Evolutionary conservation across 1,140 invertebrate genomes (phyloP).

Genomic region (Odontomachus brunneus): DNA sequence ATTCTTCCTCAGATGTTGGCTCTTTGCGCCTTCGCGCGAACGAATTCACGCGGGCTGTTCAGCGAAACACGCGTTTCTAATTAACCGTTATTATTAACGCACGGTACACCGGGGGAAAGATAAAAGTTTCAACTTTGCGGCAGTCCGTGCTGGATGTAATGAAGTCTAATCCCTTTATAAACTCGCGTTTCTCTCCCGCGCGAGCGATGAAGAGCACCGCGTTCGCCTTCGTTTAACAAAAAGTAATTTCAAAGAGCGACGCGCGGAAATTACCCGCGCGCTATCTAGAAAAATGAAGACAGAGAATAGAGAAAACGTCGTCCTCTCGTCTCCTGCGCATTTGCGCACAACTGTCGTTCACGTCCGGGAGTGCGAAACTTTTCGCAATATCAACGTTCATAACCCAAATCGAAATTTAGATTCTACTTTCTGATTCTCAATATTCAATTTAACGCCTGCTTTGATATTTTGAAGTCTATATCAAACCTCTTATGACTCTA

Average conservation of each 20-base stretch:
- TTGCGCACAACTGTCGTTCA: slow-evolving; percentile 12
- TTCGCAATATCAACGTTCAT: background rate
- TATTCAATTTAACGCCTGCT: too few relatives aligned
- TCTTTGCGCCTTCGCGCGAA: background rate
- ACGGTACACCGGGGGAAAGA: background rate
- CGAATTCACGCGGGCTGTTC: background rate
- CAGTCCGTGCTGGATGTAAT: slow-evolving; percentile 42
- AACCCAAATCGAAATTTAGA: too few relatives aligned
- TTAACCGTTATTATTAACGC: slow-evolving; percentile 67
- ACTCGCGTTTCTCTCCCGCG: slow-evolving; percentile 35
- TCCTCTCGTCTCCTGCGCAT: background rate
- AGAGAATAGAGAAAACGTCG: background rate
- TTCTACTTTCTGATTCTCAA: too few relatives aligned
- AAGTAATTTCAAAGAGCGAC: slow-evolving; percentile 52
- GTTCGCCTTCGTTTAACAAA: slow-evolving; percentile 44
- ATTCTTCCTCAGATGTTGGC: background rate
- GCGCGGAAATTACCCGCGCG: slow-evolving; percentile 53
- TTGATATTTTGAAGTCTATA: too few relatives aligned
- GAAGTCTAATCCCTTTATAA: slow-evolving; percentile 71
- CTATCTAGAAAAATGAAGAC: slow-evolving; percentile 26
- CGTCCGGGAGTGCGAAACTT: background rate
- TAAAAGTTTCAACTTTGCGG: slow-evolving; percentile 49
- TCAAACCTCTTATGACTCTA: too few relatives aligned
- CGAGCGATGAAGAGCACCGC: background rate
- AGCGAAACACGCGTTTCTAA: slow-evolving; percentile 66